phyloP scores from a whole-genome alignment of 2,888 invertebrate species.

The Cheiracanthium punctorium region DNA sequence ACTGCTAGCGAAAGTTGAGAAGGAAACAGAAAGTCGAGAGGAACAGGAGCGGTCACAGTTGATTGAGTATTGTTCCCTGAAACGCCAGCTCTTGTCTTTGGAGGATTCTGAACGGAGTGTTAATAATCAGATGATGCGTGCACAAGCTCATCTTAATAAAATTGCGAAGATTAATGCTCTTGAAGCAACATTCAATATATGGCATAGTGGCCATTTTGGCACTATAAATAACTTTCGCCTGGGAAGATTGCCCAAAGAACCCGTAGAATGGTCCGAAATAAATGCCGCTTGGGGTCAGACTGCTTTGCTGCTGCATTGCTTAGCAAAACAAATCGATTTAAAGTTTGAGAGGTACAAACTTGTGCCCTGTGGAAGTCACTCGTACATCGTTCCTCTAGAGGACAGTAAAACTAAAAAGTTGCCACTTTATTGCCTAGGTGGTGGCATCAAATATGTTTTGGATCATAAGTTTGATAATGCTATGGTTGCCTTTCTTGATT shows the following conservation, averaged over 20 bases:
- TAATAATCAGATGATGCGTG: slow-evolving; percentile 54
- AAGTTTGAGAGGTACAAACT: slow-evolving; percentile 87
- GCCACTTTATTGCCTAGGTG: slow-evolving; percentile 92
- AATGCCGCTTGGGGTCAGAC: slow-evolving; percentile 99
- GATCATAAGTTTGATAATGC: slow-evolving; percentile 79
- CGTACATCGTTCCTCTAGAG: slow-evolving; percentile 87
- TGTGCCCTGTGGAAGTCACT: slow-evolving; percentile 97
- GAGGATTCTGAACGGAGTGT: slow-evolving; percentile 85
- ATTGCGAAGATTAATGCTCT: slow-evolving; percentile 95
- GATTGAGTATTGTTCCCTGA: slow-evolving; percentile 91
- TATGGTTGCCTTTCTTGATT: slow-evolving; percentile 98
- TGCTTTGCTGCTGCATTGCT: slow-evolving; percentile 89
- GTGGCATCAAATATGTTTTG: slow-evolving; percentile 95
- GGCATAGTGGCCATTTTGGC: slow-evolving; percentile 95
- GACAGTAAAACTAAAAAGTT: slow-evolving; percentile 77
- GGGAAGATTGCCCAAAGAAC: slow-evolving; percentile 92
- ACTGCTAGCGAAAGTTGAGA: slow-evolving; percentile 80
- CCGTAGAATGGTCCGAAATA: slow-evolving; percentile 98
- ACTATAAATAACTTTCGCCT: slow-evolving; percentile 98
- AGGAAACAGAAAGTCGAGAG: slow-evolving; percentile 80
- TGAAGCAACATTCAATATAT: slow-evolving; percentile 98
- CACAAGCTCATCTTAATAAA: slow-evolving; percentile 88
- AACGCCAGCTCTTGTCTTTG: slow-evolving; percentile 87
- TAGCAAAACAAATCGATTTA: slow-evolving; percentile 92
- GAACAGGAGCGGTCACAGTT: slow-evolving; percentile 86